Evolutionary conservation across 2,888 invertebrate genomes (phyloP).

Genomic region (Gymnocheta viridis): DNA sequence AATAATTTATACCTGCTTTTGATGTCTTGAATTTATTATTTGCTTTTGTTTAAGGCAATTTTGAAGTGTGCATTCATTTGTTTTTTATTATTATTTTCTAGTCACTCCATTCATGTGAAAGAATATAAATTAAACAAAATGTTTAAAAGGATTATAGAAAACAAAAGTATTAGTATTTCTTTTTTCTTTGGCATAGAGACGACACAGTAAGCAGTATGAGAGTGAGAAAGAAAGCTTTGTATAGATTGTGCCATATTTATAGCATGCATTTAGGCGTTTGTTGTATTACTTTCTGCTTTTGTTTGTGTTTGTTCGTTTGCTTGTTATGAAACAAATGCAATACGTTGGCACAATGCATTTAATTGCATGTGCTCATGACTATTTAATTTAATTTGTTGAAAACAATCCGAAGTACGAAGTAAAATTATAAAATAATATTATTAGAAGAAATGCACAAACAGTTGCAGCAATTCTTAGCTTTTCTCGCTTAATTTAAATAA

Average conservation of each 20-base stretch:
- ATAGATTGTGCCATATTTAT: background rate
- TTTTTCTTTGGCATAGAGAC: background rate
- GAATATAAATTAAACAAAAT: slow-evolving; percentile 22
- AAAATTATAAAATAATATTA: background rate
- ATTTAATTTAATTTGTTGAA: slow-evolving; percentile 52
- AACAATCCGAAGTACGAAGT: background rate
- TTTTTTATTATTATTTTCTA: background rate
- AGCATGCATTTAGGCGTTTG: slow-evolving; percentile 32
- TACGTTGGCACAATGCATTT: slow-evolving; percentile 3
- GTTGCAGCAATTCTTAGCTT: too few species aligned
- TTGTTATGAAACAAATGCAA: slow-evolving; percentile 7
- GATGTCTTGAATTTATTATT: slow-evolving; percentile 53
- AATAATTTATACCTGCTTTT: slow-evolving; percentile 35
- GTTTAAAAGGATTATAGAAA: slow-evolving; percentile 24
- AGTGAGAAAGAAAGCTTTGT: background rate
- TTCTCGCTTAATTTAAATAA: background rate
- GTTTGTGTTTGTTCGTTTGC: background rate
- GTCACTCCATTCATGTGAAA: background rate
- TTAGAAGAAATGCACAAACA: too few species aligned
- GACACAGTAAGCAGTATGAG: background rate
- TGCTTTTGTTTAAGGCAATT: slow-evolving; percentile 39
- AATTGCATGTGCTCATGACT: slow-evolving; percentile 44
- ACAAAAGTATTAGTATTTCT: background rate
- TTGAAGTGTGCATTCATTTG: background rate
- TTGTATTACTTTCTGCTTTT: background rate